Conservation (phyloP, 2,888 invertebrate species). For the Nomada hirtipes region DNA sequence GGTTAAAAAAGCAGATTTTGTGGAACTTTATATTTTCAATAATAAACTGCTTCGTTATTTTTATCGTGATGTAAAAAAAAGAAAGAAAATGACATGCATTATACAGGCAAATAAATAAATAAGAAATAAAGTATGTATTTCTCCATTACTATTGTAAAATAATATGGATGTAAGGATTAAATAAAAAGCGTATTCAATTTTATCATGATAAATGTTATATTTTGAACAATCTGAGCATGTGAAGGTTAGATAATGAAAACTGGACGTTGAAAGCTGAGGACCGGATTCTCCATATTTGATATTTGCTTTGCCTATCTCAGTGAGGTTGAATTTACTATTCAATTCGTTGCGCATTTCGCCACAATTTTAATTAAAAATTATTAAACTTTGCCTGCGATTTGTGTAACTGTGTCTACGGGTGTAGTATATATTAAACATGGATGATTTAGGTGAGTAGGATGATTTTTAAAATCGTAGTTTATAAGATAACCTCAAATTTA, state of each 20-base stretch:
- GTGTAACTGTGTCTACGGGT: slow-evolving; percentile 22
- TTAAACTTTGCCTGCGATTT: slow-evolving; percentile 8
- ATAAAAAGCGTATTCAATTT: background rate
- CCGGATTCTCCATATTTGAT: slow-evolving; percentile 72
- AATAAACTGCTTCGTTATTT: slow-evolving; percentile 25
- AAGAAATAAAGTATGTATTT: background rate
- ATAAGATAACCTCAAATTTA: slow-evolving; percentile 66
- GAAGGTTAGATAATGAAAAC: slow-evolving; percentile 44
- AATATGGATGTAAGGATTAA: background rate
- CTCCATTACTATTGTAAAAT: background rate
- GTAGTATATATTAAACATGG: slow-evolving; percentile 71
- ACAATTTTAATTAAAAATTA: slow-evolving; percentile 28
- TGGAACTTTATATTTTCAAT: background rate
- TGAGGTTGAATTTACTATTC: slow-evolving; percentile 23
- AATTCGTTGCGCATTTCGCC: slow-evolving; percentile 12
- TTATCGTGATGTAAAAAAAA: slow-evolving; percentile 1
- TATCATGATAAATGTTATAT: background rate
- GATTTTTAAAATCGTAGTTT: slow-evolving; percentile 41
- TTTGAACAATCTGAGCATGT: background rate
- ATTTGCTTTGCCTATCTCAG: slow-evolving; percentile 55
- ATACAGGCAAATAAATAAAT: slow-evolving; percentile 1
- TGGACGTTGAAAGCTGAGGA: slow-evolving; percentile 20
- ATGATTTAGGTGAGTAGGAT: slow-evolving; percentile 80
- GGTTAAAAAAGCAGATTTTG: background rate
- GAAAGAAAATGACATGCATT: background rate